Percentiles rank a stretch among this genome's conserved stretches.
phyloP scores from a whole-genome alignment of 1,140 invertebrate species.

The Agraylea sexmaculata region DNA sequence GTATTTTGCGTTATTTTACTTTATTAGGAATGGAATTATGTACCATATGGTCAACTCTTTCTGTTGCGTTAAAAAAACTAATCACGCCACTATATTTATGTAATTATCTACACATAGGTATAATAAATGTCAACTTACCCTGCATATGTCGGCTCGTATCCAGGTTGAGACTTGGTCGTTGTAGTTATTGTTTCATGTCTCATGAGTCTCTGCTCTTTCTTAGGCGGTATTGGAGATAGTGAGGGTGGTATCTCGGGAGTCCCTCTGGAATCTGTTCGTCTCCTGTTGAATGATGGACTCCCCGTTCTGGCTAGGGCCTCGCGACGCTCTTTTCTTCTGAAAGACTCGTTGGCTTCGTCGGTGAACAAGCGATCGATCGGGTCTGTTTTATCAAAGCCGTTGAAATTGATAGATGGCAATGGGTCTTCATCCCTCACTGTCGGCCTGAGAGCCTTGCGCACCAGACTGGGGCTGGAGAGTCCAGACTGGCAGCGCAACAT shows the following conservation, averaged over 20 bases:
- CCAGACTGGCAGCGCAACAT: slow-evolving; percentile 47
- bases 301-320: slow-evolving; percentile 18
- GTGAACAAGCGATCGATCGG: slow-evolving; percentile 21
- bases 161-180: slow-evolving; percentile 22
- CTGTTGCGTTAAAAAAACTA: too few relatives aligned
- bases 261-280: slow-evolving; percentile 24
- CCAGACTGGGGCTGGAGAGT: slow-evolving; percentile 61
- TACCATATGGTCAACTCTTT: too few relatives aligned
- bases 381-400: slow-evolving; percentile 27
- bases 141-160: slow-evolving; percentile 8
- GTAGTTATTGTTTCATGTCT: slow-evolving; percentile 33
- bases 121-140: slow-evolving; percentile 13
- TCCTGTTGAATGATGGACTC: slow-evolving; percentile 1
- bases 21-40: too few relatives aligned
- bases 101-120: too few relatives aligned
- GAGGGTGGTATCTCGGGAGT: slow-evolving; percentile 24
- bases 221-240: slow-evolving; percentile 29
- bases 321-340: slow-evolving; percentile 11
- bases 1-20: too few relatives aligned
- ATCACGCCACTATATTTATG: too few relatives aligned
- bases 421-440: slow-evolving; percentile 31
- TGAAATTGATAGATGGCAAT: slow-evolving; percentile 33
- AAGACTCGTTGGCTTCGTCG: slow-evolving; percentile 17
- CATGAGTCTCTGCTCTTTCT: slow-evolving; percentile 30
- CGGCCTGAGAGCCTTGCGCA: slow-evolving; percentile 46